These are phyloP conservation scores for Mythimna vitellina DNA, from an alignment of 2,888 invertebrate genomes.

Conservation along the genomic window DNA sequence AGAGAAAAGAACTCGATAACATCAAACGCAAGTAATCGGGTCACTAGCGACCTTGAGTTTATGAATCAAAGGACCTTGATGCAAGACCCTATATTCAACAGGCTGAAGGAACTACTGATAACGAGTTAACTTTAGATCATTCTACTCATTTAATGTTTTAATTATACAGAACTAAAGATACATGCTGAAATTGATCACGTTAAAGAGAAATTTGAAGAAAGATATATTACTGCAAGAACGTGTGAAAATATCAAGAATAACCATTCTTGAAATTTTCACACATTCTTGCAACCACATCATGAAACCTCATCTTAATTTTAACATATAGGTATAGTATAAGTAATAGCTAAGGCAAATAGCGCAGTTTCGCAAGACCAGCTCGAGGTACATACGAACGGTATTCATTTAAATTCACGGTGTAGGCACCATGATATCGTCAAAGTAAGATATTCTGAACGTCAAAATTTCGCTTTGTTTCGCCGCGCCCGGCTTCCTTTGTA, in stretches of 20 bases:
- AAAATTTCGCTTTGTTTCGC: conserved; percentile 49
- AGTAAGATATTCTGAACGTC: conserved; percentile 52
- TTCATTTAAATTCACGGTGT: conserved; percentile 50
- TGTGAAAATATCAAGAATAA: conserved; percentile 1
- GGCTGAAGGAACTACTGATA: conserved; percentile 25
- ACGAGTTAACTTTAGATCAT: conserved; percentile 9
- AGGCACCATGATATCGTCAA: conserved; percentile 48
- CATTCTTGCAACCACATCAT: too few relatives aligned
- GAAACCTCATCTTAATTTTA: conserved; percentile 27
- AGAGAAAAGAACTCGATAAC: conserved; percentile 9
- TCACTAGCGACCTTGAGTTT: conserved; percentile 34
- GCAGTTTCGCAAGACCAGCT: neutral
- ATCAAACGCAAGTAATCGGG: conserved; percentile 50
- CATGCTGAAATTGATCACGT: neutral
- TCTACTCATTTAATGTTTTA: conserved; percentile 5
- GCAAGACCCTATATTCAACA: conserved; percentile 32
- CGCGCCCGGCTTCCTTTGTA: conserved; percentile 35
- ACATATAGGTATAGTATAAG: conserved; percentile 4
- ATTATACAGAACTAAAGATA: neutral
- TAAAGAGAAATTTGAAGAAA: neutral
- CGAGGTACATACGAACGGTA: conserved; percentile 3
- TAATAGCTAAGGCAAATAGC: conserved; percentile 9
- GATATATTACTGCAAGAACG: neutral
- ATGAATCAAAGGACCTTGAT: conserved; percentile 16
- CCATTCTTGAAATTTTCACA: too few relatives aligned